Percentiles rank a stretch among this genome's conserved stretches.
Evolutionary conservation across 2,113 vertebrate genomes (phyloP).

Genomic region (Pterocles gutturalis): DNA sequence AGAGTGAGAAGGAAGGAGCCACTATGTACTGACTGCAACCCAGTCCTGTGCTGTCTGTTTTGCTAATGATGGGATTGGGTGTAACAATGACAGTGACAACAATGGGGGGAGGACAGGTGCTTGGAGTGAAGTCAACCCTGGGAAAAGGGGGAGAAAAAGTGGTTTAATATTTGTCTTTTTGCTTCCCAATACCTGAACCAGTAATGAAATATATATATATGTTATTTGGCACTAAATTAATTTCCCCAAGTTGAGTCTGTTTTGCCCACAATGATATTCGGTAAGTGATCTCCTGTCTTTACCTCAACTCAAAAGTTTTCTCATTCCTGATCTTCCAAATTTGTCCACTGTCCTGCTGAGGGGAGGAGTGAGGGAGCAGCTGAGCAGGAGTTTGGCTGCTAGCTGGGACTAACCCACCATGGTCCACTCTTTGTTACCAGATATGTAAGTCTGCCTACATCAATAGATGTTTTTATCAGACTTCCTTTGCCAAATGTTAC

Average conservation of each 20-base stretch:
- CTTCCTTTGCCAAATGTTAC: neutral
- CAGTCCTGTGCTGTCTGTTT: neutral
- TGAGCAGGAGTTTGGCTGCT: neutral
- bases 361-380: neutral
- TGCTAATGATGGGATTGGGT: neutral
- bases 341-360: neutral
- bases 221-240: neutral
- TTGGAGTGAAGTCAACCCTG: neutral
- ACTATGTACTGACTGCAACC: accelerated
- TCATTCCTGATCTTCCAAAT: neutral
- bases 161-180: neutral
- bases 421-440: neutral
- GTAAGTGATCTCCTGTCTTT: neutral
- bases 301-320: neutral
- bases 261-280: neutral
- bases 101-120: neutral
- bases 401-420: neutral
- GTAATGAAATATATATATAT: neutral
- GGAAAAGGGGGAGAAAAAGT: neutral
- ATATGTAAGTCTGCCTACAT: neutral
- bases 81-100: neutral
- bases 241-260: neutral
- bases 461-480: neutral
- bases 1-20: neutral
- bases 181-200: neutral